Conservation (phyloP, 2,797 vertebrate genomes). For the Neosilurus hyrtlii region DNA sequence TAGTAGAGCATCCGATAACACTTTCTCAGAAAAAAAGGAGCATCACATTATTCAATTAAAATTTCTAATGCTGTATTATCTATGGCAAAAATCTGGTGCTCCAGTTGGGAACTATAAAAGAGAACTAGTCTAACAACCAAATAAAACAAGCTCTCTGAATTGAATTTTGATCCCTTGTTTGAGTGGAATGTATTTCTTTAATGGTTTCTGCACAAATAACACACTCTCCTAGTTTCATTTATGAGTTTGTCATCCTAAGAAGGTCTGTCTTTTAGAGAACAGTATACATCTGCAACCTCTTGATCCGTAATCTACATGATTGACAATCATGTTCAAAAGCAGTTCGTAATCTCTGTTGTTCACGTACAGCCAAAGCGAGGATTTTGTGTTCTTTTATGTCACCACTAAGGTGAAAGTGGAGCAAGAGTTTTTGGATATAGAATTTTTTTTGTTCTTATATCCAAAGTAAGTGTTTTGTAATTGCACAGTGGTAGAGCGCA, state of each 20-base stretch:
- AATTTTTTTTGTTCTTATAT: background rate
- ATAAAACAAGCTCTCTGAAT: conserved; percentile 53
- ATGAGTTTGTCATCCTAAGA: conserved; percentile 63
- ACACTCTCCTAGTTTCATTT: conserved; percentile 57
- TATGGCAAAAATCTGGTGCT: conserved; percentile 5
- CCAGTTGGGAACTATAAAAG: conserved; percentile 8
- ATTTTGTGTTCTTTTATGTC: conserved; percentile 28
- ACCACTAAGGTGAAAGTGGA: conserved; percentile 5
- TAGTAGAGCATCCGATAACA: background rate
- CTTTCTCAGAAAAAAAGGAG: conserved; percentile 25
- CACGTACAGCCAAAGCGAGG: conserved; percentile 25
- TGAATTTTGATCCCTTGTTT: conserved; percentile 58
- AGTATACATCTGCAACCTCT: conserved; percentile 59
- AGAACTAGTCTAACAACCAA: conserved; percentile 22
- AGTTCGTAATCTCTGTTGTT: conserved; percentile 50
- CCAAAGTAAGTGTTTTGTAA: background rate
- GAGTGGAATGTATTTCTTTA: conserved; percentile 61
- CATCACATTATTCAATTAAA: background rate
- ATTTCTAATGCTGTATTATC: background rate
- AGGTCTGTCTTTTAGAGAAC: conserved; percentile 46
- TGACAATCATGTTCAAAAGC: conserved; percentile 59
- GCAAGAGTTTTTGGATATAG: background rate
- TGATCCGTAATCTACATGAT: conserved; percentile 58
- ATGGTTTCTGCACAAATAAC: conserved; percentile 53
- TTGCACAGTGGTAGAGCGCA: background rate